These are phyloP conservation scores for Augiades crinisus DNA, from an alignment of 2,888 invertebrate species.

Conservation along the genomic window DNA sequence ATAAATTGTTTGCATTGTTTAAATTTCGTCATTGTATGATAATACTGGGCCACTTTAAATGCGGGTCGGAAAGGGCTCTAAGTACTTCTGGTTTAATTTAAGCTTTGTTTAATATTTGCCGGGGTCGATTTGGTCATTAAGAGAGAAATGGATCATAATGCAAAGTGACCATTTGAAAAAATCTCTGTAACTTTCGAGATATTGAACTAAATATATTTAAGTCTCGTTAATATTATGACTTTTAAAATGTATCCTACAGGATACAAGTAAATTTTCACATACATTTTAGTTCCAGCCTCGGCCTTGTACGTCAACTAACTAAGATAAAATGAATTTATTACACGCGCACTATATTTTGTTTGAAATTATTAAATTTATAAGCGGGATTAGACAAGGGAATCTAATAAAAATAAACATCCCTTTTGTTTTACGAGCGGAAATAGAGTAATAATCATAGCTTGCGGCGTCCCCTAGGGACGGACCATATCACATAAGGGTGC, in stretches of 20 bases:
- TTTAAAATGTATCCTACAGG: too few species aligned
- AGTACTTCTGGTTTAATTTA: slow-evolving; percentile 1
- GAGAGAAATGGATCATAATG: not conserved
- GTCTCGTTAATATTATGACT: too few species aligned
- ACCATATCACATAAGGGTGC: not conserved
- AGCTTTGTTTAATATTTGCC: not conserved
- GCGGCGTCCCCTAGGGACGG: slow-evolving; percentile 9
- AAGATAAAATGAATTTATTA: too few species aligned
- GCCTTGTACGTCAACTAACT: too few species aligned
- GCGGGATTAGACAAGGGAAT: slow-evolving; percentile 9
- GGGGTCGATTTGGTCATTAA: not conserved
- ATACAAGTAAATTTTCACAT: too few species aligned
- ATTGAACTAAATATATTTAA: too few species aligned
- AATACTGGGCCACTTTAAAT: slow-evolving; percentile 15
- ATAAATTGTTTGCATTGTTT: slow-evolving; percentile 20
- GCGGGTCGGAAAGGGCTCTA: slow-evolving; percentile 19
- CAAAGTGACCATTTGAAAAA: too few species aligned
- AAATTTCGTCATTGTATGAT: slow-evolving; percentile 4
- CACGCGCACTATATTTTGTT: not conserved
- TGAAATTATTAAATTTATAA: slow-evolving; percentile 2
- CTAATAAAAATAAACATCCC: slow-evolving; percentile 15
- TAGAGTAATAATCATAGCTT: slow-evolving; percentile 16
- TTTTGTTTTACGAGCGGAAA: slow-evolving; percentile 18
- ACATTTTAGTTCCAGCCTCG: too few species aligned
- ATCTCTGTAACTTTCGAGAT: too few species aligned